A percentile compares a stretch with the other conserved stretches of the same genome.
These are phyloP conservation scores for Euzophera pinguis DNA, from an alignment of 2,888 invertebrate species.

Conservation along the genomic window DNA sequence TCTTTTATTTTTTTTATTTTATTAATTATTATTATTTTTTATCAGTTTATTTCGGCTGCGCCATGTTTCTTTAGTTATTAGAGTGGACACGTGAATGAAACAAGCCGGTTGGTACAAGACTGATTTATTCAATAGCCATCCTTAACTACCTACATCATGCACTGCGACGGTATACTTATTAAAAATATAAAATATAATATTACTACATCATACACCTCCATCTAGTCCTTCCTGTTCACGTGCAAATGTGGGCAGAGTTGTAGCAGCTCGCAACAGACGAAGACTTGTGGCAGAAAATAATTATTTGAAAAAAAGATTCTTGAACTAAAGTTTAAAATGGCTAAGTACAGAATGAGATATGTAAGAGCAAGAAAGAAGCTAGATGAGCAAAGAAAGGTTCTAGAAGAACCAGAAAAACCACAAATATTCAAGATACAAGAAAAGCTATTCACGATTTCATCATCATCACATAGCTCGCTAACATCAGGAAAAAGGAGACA, in stretches of 20 bases:
- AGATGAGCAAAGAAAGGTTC: neutral
- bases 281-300: neutral
- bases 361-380: neutral
- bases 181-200: too few species aligned
- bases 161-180: too few species aligned
- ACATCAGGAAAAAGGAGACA: constrained; percentile 22
- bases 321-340: neutral
- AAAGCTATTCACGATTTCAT: neutral
- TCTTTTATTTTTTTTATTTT: too few species aligned
- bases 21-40: too few species aligned
- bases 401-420: too few species aligned
- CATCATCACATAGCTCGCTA: neutral
- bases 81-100: too few species aligned
- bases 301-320: neutral
- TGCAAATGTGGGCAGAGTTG: neutral
- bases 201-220: neutral
- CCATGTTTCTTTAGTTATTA: too few species aligned
- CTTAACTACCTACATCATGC: too few species aligned
- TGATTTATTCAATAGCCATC: too few species aligned
- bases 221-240: neutral
- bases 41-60: too few species aligned
- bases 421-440: neutral
- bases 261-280: neutral
- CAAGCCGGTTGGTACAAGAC: too few species aligned
- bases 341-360: neutral